A percentile compares a stretch with the other conserved stretches of the same genome.
phyloP scores from a whole-genome alignment of 1,140 invertebrate genomes.

The Musca vetustissima region DNA sequence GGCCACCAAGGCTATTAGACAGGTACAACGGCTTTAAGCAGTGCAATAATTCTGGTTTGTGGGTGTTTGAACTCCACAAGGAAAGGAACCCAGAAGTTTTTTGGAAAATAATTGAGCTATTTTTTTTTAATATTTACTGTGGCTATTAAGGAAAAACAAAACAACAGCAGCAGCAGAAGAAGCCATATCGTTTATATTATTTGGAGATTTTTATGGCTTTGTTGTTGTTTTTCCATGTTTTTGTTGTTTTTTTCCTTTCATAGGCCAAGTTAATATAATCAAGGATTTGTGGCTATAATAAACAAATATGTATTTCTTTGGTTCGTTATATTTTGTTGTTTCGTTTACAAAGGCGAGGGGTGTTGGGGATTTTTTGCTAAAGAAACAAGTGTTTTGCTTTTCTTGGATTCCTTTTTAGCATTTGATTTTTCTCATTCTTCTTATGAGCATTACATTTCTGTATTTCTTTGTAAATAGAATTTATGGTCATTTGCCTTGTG shows the following conservation, averaged over 20 bases:
- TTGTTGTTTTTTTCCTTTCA: background rate
- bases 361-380: background rate
- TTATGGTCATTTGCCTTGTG: too few relatives aligned
- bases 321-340: background rate
- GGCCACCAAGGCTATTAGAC: background rate
- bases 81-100: too few relatives aligned
- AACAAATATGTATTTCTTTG: background rate
- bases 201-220: too few relatives aligned
- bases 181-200: too few relatives aligned
- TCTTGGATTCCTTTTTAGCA: background rate
- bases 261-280: conserved; percentile 2
- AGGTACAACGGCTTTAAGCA: conserved; percentile 3
- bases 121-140: conserved; percentile 1
- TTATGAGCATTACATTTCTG: background rate
- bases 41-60: background rate
- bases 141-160: conserved; percentile 9
- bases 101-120: conserved; percentile 9
- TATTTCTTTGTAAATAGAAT: too few relatives aligned
- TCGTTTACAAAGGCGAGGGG: background rate
- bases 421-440: background rate
- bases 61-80: background rate
- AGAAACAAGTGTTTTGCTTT: too few relatives aligned
- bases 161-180: too few relatives aligned
- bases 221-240: too few relatives aligned
- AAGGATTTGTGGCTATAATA: conserved; percentile 5